Evolutionary conservation across 1,140 invertebrate species (phyloP).

Genomic region (Hypothenemus hampei): DNA sequence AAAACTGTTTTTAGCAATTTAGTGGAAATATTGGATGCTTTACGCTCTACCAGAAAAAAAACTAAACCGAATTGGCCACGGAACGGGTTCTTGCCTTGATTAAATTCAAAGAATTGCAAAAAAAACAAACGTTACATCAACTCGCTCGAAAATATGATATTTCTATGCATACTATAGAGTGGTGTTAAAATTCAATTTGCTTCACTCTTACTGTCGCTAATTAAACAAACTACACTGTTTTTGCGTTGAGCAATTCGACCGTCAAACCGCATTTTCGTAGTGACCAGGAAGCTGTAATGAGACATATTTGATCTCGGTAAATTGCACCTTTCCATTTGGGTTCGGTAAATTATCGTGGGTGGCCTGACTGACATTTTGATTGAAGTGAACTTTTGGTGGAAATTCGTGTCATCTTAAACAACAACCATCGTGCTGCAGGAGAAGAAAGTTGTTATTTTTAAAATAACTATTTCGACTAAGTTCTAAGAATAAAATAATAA

Average conservation of each 20-base stretch:
- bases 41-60: too few species aligned
- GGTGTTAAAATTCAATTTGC: not conserved
- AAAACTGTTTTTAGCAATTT: too few species aligned
- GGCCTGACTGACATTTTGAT: too few species aligned
- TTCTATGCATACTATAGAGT: not conserved
- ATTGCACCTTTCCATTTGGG: conserved; percentile 2
- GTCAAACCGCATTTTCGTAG: not conserved
- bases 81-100: too few species aligned
- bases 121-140: not conserved
- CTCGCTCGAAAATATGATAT: not conserved
- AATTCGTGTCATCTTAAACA: not conserved
- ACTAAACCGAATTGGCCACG: too few species aligned
- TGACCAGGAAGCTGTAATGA: not conserved
- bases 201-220: not conserved
- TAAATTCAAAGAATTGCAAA: not conserved
- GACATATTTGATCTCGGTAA: not conserved
- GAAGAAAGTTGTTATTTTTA: not conserved
- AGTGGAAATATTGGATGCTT: too few species aligned
- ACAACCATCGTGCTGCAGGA: not conserved
- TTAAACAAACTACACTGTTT: not conserved
- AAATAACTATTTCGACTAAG: not conserved
- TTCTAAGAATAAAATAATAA: not conserved
- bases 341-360: not conserved
- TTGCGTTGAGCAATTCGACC: not conserved
- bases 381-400: not conserved